phyloP scores from a whole-genome alignment of 2,888 invertebrate genomes.

The Pachydiplax longipennis region DNA sequence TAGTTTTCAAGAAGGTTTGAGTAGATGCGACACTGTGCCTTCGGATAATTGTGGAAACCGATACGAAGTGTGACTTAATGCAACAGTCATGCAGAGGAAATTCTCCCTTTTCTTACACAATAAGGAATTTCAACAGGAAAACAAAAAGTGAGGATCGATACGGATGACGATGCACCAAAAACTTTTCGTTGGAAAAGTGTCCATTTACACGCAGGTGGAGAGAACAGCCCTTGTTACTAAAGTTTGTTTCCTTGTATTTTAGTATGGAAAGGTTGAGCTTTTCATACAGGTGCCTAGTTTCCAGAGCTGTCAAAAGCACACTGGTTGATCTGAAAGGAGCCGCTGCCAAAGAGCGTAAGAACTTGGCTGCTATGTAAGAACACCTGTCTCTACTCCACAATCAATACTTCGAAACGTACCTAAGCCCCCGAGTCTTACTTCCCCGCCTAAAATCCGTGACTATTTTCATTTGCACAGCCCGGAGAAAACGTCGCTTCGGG shows the following conservation, averaged over 20 bases:
- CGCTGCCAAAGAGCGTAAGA: background rate
- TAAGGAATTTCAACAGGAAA: too few species aligned
- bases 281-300: background rate
- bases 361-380: background rate
- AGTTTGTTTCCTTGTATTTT: background rate
- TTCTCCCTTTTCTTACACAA: too few species aligned
- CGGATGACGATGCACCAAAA: too few species aligned
- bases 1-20: too few species aligned
- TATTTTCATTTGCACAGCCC: background rate
- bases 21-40: too few species aligned
- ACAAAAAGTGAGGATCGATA: too few species aligned
- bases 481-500: background rate
- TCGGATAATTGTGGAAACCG: too few species aligned
- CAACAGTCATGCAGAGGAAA: too few species aligned
- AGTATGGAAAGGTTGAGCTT: background rate
- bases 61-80: too few species aligned
- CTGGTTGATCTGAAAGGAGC: background rate
- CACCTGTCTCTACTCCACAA: conserved; percentile 12
- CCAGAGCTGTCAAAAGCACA: conserved; percentile 15
- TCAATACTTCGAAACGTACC: conserved; percentile 5
- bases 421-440: background rate
- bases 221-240: background rate
- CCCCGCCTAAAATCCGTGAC: background rate
- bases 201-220: too few species aligned
- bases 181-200: too few species aligned